Conservation (phyloP, 2,888 invertebrate species). For the Beris morrisii region DNA sequence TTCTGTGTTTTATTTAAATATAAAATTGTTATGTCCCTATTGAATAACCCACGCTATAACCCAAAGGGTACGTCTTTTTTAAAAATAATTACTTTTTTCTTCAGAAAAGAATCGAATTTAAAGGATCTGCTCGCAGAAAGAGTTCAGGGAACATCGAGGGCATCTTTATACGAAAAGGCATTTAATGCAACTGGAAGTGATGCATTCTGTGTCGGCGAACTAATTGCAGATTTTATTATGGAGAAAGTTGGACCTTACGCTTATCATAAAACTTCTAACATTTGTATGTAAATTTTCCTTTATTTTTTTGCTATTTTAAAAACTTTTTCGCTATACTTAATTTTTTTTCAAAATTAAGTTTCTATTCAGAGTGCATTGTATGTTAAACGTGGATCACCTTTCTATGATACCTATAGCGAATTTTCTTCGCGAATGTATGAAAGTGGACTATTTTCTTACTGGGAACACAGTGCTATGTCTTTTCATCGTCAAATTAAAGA, state of each 20-base stretch:
- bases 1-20: too few species aligned
- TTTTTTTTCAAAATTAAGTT: neutral
- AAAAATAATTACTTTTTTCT: too few species aligned
- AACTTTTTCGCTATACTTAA: neutral
- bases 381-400: constrained; percentile 27
- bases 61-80: too few species aligned
- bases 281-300: constrained; percentile 7
- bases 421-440: neutral
- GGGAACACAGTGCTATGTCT: constrained; percentile 1
- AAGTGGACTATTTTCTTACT: constrained; percentile 5
- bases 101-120: neutral
- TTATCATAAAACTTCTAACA: constrained; percentile 13
- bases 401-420: constrained; percentile 8
- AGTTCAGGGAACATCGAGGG: neutral
- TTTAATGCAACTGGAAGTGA: constrained; percentile 18
- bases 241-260: neutral
- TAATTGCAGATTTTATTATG: constrained; percentile 9
- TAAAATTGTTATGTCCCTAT: too few species aligned
- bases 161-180: constrained; percentile 12
- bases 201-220: constrained; percentile 6
- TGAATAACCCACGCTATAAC: too few species aligned
- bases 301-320: too few species aligned
- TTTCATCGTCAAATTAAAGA: constrained; percentile 4
- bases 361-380: neutral
- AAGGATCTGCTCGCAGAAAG: neutral